Evolutionary conservation across 2,888 invertebrate genomes (phyloP).

Genomic region (Pardosa pseudoannulata): DNA sequence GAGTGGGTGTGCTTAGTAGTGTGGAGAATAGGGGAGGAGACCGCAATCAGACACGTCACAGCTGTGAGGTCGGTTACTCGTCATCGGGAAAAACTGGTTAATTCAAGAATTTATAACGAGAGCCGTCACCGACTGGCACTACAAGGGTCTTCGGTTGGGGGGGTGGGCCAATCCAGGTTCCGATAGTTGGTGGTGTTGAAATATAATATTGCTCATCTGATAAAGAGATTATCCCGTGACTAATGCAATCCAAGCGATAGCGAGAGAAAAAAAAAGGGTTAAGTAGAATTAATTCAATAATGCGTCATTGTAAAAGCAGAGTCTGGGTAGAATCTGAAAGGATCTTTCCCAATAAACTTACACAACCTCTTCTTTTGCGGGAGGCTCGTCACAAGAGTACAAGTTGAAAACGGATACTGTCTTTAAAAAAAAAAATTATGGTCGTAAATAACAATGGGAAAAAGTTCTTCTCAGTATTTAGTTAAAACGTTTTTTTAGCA

Average conservation of each 20-base stretch:
- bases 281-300: too few species aligned
- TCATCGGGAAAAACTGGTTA: slow-evolving; percentile 9
- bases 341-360: too few species aligned
- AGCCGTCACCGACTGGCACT: neutral
- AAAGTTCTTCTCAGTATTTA: too few species aligned
- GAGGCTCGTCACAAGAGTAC: too few species aligned
- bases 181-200: neutral
- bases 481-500: too few species aligned
- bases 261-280: neutral
- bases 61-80: slow-evolving; percentile 4
- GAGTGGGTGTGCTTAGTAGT: neutral
- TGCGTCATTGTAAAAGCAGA: too few species aligned
- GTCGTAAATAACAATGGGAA: too few species aligned
- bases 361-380: too few species aligned
- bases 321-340: too few species aligned
- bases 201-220: neutral
- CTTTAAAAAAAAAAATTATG: too few species aligned
- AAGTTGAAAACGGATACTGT: too few species aligned
- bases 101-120: neutral
- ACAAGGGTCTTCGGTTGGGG: neutral
- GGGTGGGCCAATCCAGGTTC: neutral
- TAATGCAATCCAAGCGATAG: neutral
- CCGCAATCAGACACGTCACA: slow-evolving; percentile 14
- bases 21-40: neutral
- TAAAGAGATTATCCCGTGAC: neutral